Base-by-base conservation (phyloP, 92 coral and sea anemone species). In the Siderastrea radians region DNA sequence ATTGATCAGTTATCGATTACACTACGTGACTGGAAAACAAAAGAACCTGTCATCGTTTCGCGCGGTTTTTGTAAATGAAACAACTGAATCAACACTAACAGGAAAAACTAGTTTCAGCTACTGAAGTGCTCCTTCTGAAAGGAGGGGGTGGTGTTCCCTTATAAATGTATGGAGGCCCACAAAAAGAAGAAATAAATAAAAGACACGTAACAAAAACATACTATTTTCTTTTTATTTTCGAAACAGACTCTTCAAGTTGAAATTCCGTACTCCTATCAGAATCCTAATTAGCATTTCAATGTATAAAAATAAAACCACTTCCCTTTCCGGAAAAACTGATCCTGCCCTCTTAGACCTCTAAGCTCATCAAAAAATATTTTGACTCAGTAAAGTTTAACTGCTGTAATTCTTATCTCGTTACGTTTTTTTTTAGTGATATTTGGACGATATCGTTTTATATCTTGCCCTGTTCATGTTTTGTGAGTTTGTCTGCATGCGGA, bases 11-110 rank as follows among this genome's bases (percentile, higher is more conserved):
- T 72, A 84, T 84, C 87, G 81, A 84, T 50, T 49, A 47, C 61
- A 5, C 66, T 48, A 73, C 87, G 87, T 84, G 87, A 48, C 52
- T 1, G 3, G 71, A 84, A 43, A 84, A 86, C 85, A 86, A 79
- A 86, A 69, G 79, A 86, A 61, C 70, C 90, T 83, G 90, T 79
- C 86, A 85, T 13, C 86, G 43, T 83, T 94, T 94, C 89, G 96
- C 95, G 96, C 95, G 90, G 52, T 93, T 93, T 91, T 83, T 91
- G 93, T 71, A 55, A 91, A 91, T 90, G 65, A 73, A 49, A 73
- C 87, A 83, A 83, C 87, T 71, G 87, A 59, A 51, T 73, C 78
- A 72, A 83, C 58, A 43, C 5, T 66, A 58, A 73, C 87, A 50
- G 81, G 87, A 61, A 72, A 84, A 84, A 84, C 87, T 9, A 26